Evolutionary conservation across 2,888 invertebrate genomes (phyloP).

Genomic region (Atherix ibis): DNA sequence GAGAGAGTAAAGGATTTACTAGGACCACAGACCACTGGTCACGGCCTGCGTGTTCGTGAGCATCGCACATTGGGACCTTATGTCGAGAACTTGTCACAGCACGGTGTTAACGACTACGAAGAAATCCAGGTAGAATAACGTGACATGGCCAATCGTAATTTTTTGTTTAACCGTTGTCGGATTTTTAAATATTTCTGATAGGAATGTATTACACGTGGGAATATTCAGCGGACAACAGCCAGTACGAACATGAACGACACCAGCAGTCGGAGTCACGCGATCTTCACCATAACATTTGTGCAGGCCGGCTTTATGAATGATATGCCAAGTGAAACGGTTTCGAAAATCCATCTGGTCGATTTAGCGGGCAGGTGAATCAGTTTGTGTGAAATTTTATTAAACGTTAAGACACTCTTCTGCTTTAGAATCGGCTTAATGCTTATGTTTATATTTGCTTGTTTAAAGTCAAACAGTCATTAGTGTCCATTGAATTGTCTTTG

Average conservation of each 20-base stretch:
- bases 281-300: conserved; percentile 79
- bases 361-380: conserved; percentile 61
- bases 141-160: too few relatives aligned
- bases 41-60: conserved; percentile 61
- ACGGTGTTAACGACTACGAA: conserved; percentile 70
- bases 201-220: conserved; percentile 66
- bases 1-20: conserved; percentile 63
- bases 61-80: conserved; percentile 69
- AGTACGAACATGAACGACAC: conserved; percentile 88
- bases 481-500: conserved; percentile 1
- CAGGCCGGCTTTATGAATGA: conserved; percentile 75
- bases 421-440: neutral
- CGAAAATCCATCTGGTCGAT: conserved; percentile 79
- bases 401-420: conserved; percentile 1
- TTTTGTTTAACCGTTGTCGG: conserved; percentile 1
- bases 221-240: conserved; percentile 69
- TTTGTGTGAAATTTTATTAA: conserved; percentile 2
- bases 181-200: conserved; percentile 20
- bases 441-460: neutral
- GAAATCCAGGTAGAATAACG: conserved; percentile 57
- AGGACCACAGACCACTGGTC: conserved; percentile 40
- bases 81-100: conserved; percentile 73
- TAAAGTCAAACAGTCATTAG: neutral
- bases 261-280: conserved; percentile 80
- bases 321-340: conserved; percentile 78